A percentile compares a stretch with the other conserved stretches of the same genome.
These are phyloP conservation scores for Cryptosula pallasiana DNA, from an alignment of 2,888 invertebrate species.

Conservation along the genomic window DNA sequence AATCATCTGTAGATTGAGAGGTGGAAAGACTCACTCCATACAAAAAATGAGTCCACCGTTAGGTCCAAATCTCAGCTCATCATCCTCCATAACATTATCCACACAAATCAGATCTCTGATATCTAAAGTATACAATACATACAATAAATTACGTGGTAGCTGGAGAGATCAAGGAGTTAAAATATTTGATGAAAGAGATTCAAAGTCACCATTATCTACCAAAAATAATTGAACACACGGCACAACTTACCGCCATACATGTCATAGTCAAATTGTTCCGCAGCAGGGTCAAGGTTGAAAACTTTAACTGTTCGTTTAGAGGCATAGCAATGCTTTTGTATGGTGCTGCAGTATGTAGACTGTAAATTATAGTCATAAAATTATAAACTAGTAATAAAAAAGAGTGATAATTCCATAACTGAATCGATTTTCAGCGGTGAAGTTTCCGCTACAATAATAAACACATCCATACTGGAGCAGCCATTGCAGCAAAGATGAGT, in stretches of 20 bases:
- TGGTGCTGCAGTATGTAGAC: constrained; percentile 88
- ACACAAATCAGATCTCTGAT: constrained; percentile 67
- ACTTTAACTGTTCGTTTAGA: constrained; percentile 71
- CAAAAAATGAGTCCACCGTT: constrained; percentile 95
- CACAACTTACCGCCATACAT: constrained; percentile 62
- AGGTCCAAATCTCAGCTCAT: constrained; percentile 86
- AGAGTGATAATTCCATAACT: too few relatives aligned
- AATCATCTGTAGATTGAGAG: not conserved
- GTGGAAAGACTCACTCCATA: constrained; percentile 66
- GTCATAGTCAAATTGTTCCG: constrained; percentile 88
- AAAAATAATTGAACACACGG: not conserved
- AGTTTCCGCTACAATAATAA: too few relatives aligned
- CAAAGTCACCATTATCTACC: too few relatives aligned
- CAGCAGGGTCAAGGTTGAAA: constrained; percentile 95
- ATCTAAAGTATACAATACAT: too few relatives aligned
- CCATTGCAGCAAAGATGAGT: too few relatives aligned
- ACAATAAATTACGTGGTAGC: too few relatives aligned
- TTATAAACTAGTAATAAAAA: too few relatives aligned
- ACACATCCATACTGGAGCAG: too few relatives aligned
- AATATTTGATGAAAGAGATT: too few relatives aligned
- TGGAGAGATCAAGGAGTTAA: too few relatives aligned
- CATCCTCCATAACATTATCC: constrained; percentile 95
- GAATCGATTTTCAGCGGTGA: too few relatives aligned
- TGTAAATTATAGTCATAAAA: too few relatives aligned
- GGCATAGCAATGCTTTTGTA: constrained; percentile 78